Conservation (phyloP, 2,797 vertebrate genomes). For the Zalophus californianus region DNA sequence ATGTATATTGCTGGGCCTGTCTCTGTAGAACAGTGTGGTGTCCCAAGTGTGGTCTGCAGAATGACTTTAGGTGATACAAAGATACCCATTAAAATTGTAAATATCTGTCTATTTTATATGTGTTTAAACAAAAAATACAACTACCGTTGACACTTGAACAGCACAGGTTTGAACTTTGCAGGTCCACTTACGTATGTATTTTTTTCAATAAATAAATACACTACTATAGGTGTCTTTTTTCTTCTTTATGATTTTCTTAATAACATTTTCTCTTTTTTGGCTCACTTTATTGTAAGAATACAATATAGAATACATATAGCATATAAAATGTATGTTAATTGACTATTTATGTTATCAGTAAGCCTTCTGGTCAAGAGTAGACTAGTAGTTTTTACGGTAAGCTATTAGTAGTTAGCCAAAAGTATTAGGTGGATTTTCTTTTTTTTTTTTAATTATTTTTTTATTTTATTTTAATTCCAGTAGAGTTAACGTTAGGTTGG, state of each 20-base stretch:
- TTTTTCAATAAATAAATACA: background rate
- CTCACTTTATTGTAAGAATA: background rate
- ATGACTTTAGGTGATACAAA: background rate
- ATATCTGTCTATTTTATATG: background rate
- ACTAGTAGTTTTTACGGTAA: background rate
- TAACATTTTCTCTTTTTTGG: background rate
- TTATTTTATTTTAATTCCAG: background rate
- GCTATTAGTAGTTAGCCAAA: background rate
- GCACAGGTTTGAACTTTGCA: background rate
- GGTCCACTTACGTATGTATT: background rate
- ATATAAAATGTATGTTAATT: background rate
- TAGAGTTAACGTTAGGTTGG: background rate
- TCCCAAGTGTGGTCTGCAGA: background rate
- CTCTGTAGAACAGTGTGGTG: background rate
- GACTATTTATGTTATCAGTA: background rate
- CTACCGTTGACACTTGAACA: background rate
- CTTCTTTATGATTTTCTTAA: background rate
- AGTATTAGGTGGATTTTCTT: background rate
- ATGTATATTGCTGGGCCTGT: background rate
- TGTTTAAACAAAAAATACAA: constrained; percentile 19
- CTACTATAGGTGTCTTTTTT: background rate
- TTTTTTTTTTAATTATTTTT: background rate
- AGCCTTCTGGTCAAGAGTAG: background rate
- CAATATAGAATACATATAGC: background rate
- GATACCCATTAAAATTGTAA: background rate